Evolutionary conservation across 2,888 invertebrate genomes (phyloP).

Genomic region (Cryptocephalus moraei): DNA sequence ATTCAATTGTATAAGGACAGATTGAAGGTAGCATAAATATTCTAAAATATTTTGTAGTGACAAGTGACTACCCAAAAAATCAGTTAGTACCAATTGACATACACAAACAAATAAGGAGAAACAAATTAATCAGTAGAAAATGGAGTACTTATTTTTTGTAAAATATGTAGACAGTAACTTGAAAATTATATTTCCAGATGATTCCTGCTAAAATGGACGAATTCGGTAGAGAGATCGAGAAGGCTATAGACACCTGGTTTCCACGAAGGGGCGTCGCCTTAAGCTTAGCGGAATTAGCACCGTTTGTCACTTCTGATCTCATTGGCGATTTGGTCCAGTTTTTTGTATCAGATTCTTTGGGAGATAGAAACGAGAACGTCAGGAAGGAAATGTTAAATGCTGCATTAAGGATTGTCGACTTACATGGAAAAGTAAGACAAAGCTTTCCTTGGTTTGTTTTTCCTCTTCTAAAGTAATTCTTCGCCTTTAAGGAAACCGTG

Average conservation of each 20-base stretch:
- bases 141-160: background rate
- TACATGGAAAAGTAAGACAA: slow-evolving; percentile 72
- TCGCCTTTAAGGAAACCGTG: slow-evolving; percentile 46
- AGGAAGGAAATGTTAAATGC: slow-evolving; percentile 87
- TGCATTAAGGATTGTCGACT: slow-evolving; percentile 82
- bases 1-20: slow-evolving; percentile 67
- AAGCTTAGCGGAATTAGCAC: slow-evolving; percentile 69
- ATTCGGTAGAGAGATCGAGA: slow-evolving; percentile 80
- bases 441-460: background rate
- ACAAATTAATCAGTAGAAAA: no score
- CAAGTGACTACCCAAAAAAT: no score
- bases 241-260: slow-evolving; percentile 83
- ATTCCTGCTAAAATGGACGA: slow-evolving; percentile 81
- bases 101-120: no score
- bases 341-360: slow-evolving; percentile 77
- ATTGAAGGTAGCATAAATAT: slow-evolving; percentile 44
- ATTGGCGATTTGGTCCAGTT: slow-evolving; percentile 66
- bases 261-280: slow-evolving; percentile 82
- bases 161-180: background rate
- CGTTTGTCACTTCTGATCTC: slow-evolving; percentile 55
- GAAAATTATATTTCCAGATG: slow-evolving; percentile 40
- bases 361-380: slow-evolving; percentile 74
- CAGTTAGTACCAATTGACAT: no score
- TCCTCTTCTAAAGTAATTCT: background rate
- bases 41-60: no score